These are phyloP conservation scores for Hydrotaea diabolus DNA, from an alignment of 2,888 invertebrate genomes.

Conservation along the genomic window DNA sequence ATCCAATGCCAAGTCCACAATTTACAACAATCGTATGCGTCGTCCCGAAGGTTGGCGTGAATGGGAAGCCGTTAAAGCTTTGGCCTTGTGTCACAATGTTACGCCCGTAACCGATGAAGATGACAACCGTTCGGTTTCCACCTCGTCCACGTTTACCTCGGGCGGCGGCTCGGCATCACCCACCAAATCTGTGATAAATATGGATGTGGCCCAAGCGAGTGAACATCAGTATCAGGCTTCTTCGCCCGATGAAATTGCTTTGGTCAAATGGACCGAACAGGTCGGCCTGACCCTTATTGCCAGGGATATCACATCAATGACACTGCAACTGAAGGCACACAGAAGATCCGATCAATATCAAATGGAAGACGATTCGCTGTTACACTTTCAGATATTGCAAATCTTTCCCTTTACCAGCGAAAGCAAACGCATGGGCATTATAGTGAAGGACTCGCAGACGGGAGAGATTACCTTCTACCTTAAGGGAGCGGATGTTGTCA, in stretches of 20 bases:
- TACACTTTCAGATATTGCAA: slow-evolving; percentile 87
- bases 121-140: slow-evolving; percentile 77
- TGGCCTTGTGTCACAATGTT: slow-evolving; percentile 99
- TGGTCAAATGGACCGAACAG: slow-evolving; percentile 94
- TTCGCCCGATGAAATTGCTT: slow-evolving; percentile 96
- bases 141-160: slow-evolving; percentile 76
- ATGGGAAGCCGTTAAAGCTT: slow-evolving; percentile 94
- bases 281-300: slow-evolving; percentile 85
- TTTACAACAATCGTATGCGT: slow-evolving; percentile 82
- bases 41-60: slow-evolving; percentile 88
- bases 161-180: slow-evolving; percentile 77
- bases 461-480: slow-evolving; percentile 96
- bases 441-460: slow-evolving; percentile 89
- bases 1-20: slow-evolving; percentile 55
- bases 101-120: slow-evolving; percentile 95
- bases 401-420: slow-evolving; percentile 95
- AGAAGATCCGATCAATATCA: slow-evolving; percentile 37
- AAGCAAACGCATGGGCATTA: slow-evolving; percentile 95
- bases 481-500: slow-evolving; percentile 98
- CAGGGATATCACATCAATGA: slow-evolving; percentile 84
- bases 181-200: slow-evolving; percentile 78
- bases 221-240: slow-evolving; percentile 86
- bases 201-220: slow-evolving; percentile 74
- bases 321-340: slow-evolving; percentile 77
- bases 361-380: slow-evolving; percentile 81